A percentile compares a stretch with the other conserved stretches of the same genome.
phyloP scores from a whole-genome alignment of 2,113 vertebrate species.

The Spea bombifrons region DNA sequence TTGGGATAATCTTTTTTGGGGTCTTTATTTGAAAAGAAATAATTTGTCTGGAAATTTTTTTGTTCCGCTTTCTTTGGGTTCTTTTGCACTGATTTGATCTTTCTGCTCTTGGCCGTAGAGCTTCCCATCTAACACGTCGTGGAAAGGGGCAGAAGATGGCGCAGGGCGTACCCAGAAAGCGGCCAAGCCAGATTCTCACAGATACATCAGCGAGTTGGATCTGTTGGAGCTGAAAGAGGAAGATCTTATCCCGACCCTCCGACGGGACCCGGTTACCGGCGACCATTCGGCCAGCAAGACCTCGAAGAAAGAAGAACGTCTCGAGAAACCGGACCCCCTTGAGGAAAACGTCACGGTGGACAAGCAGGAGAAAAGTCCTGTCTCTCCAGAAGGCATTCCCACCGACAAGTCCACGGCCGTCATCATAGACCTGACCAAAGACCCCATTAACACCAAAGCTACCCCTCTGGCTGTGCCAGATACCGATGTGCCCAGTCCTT shows the following conservation, averaged over 20 bases:
- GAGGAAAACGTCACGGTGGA: slow-evolving; percentile 74
- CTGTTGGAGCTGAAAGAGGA: slow-evolving; percentile 23
- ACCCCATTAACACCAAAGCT: slow-evolving; percentile 49
- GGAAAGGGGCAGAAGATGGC: not conserved
- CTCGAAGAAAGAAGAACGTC: slow-evolving; percentile 51
- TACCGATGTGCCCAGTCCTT: not conserved
- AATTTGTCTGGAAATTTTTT: too few relatives aligned
- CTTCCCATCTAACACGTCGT: slow-evolving; percentile 9
- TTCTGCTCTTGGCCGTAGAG: not conserved
- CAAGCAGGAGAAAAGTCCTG: slow-evolving; percentile 52
- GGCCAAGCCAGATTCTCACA: not conserved
- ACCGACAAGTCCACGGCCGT: slow-evolving; percentile 57
- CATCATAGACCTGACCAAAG: slow-evolving; percentile 55
- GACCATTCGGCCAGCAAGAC: not conserved
- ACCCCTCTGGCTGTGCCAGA: not conserved
- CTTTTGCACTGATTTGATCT: too few relatives aligned
- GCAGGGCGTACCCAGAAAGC: not conserved
- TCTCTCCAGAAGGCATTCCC: not conserved
- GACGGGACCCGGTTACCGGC: not conserved
- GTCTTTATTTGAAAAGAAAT: too few relatives aligned
- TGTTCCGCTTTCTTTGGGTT: too few relatives aligned
- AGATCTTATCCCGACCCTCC: slow-evolving; percentile 8
- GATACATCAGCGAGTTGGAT: slow-evolving; percentile 27
- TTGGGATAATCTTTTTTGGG: too few relatives aligned
- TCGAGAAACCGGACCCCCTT: slow-evolving; percentile 4